Conservation (phyloP, 1,140 invertebrate species). For the Formica exsecta region DNA sequence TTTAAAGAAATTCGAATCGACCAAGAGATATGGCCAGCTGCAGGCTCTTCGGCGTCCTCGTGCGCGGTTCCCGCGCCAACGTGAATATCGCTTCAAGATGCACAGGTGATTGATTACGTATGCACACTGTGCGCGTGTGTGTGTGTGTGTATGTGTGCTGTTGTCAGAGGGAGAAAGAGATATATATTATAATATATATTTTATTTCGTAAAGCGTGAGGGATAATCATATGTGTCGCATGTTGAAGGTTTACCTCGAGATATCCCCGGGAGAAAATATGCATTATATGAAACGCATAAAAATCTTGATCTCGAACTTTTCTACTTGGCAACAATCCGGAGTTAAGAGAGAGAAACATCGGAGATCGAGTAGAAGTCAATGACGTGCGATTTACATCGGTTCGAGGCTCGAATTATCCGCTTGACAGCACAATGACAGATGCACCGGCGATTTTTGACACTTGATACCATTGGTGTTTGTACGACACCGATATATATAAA, state of each 20-base stretch:
- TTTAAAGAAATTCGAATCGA: background rate
- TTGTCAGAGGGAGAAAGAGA: too few relatives aligned
- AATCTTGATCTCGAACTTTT: background rate
- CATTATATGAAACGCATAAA: background rate
- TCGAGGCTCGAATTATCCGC: background rate
- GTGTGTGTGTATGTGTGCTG: too few relatives aligned
- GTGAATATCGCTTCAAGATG: conserved; percentile 76
- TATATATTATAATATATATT: too few relatives aligned
- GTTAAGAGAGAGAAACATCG: too few relatives aligned
- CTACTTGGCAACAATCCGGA: background rate
- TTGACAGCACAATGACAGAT: background rate
- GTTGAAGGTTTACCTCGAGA: too few relatives aligned
- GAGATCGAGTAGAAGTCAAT: too few relatives aligned
- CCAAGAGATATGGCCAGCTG: conserved; percentile 81
- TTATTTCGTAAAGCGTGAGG: too few relatives aligned
- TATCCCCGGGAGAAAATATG: too few relatives aligned
- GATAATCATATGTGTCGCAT: too few relatives aligned
- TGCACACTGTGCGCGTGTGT: background rate
- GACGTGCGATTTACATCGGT: too few relatives aligned
- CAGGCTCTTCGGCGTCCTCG: conserved; percentile 82
- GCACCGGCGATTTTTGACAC: background rate
- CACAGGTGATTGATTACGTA: conserved; percentile 81
- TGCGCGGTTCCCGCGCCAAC: conserved; percentile 79
- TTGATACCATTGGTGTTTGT: too few relatives aligned
- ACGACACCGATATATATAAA: too few relatives aligned